Evolutionary conservation across 2,888 invertebrate genomes (phyloP).

Genomic region (Ophioninae sp.): DNA sequence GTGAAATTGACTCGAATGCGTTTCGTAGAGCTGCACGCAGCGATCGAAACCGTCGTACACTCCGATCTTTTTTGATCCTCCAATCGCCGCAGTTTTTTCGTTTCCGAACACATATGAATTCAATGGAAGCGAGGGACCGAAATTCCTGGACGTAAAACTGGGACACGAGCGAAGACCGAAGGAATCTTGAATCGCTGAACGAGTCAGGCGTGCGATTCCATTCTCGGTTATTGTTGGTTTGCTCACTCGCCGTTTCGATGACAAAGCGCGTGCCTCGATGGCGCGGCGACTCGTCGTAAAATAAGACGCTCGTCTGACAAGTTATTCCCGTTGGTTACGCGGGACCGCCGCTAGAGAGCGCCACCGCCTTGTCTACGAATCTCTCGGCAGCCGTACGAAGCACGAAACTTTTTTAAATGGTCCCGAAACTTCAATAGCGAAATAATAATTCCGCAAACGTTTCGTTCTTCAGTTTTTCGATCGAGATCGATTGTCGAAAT

Average conservation of each 20-base stretch:
- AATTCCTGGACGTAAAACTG: slow-evolving; percentile 13
- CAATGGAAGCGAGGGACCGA: not conserved
- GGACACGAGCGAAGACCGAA: not conserved
- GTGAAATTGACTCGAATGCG: not conserved
- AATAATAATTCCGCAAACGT: not conserved
- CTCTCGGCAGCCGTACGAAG: not conserved
- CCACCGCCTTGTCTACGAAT: not conserved
- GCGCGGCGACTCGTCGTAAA: slow-evolving; percentile 25
- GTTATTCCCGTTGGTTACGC: slow-evolving; percentile 9
- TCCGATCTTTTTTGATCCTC: not conserved
- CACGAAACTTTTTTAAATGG: not conserved
- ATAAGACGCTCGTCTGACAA: slow-evolving; percentile 27
- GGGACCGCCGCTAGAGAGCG: slow-evolving; percentile 42
- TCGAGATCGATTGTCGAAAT: no score
- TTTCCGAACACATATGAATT: not conserved
- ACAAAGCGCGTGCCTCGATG: slow-evolving; percentile 11
- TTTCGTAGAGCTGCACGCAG: not conserved
- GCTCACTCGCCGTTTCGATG: slow-evolving; percentile 4
- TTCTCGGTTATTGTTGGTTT: slow-evolving; percentile 15
- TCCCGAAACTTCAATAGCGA: not conserved
- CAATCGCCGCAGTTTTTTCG: not conserved
- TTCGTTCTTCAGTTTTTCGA: not conserved
- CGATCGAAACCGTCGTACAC: not conserved
- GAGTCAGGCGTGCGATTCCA: slow-evolving; percentile 11
- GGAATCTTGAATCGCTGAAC: slow-evolving; percentile 7